These are phyloP conservation scores for Centropristis striata DNA, from an alignment of 2,113 vertebrate species.

Conservation along the genomic window DNA sequence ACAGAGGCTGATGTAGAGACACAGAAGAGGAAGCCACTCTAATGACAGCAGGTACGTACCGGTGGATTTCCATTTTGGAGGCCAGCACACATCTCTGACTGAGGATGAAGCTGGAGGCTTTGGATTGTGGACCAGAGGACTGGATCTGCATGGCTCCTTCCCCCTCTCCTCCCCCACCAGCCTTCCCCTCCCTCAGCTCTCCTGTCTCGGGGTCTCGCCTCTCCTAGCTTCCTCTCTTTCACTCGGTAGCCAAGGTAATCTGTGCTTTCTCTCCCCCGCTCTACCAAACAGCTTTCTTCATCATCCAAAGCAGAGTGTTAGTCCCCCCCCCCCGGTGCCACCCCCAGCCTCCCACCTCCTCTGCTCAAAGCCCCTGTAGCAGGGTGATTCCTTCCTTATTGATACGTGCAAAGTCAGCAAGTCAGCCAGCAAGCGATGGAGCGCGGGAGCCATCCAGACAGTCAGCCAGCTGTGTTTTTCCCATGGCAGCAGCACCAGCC, in stretches of 20 bases:
- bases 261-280: conserved; percentile 14
- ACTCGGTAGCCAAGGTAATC: conserved; percentile 4
- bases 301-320: conserved; percentile 26
- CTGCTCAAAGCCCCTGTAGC: conserved; percentile 35
- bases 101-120: conserved; percentile 63
- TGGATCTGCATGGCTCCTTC: conserved; percentile 72
- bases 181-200: conserved; percentile 7
- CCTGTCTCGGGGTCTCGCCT: conserved; percentile 8
- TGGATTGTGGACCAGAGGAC: conserved; percentile 55
- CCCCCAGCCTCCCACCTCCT: conserved; percentile 8
- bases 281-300: conserved; percentile 45
- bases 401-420: conserved; percentile 46
- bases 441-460: conserved; percentile 21
- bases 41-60: conserved; percentile 68
- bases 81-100: conserved; percentile 67
- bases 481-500: conserved; percentile 49
- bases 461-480: conserved; percentile 52
- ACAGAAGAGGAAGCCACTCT: not conserved
- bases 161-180: conserved; percentile 1
- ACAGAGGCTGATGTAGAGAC: not conserved
- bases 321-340: not conserved
- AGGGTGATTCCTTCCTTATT: conserved; percentile 49
- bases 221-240: conserved; percentile 8
- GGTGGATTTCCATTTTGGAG: conserved; percentile 77
- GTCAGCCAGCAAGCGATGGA: conserved; percentile 2